Percentiles rank a stretch among this genome's conserved stretches.
Conservation (phyloP, 1,140 invertebrate genomes). For the Leptestheria dahalacensis region DNA sequence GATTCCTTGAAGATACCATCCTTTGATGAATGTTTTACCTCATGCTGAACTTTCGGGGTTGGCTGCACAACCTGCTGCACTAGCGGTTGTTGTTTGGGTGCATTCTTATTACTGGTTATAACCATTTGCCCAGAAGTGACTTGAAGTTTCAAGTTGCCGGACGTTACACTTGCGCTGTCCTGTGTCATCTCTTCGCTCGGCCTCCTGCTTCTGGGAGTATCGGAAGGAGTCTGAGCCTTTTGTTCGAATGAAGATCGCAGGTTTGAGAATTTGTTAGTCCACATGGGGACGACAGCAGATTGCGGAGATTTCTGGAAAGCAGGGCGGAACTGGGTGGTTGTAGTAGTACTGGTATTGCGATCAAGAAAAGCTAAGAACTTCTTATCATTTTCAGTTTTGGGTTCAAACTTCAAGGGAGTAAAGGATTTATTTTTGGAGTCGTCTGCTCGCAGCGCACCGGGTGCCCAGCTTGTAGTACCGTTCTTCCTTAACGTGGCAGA, state of each 20-base stretch:
- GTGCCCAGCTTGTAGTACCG: not conserved
- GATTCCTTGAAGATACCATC: too few species aligned
- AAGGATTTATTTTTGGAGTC: not conserved
- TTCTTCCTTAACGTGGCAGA: conserved; percentile 41
- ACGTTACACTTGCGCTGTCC: not conserved
- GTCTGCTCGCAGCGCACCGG: not conserved
- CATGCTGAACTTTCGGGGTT: too few species aligned
- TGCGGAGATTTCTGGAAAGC: not conserved
- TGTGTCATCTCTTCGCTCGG: not conserved
- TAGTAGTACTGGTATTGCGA: conserved; percentile 35
- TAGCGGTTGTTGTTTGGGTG: too few species aligned
- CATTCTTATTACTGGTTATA: not conserved
- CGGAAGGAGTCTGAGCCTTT: not conserved
- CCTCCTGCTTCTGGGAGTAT: not conserved
- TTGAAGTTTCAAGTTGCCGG: not conserved
- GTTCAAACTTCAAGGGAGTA: conserved; percentile 21
- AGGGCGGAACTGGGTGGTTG: not conserved
- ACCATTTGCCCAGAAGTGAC: not conserved
- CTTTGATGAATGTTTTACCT: too few species aligned
- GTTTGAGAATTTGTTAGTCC: conserved; percentile 64
- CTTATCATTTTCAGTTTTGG: conserved; percentile 65
- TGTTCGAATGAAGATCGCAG: conserved; percentile 68
- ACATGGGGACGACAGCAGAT: conserved; percentile 25
- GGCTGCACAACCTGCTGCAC: too few species aligned
- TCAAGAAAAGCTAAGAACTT: conserved; percentile 69